Evolutionary conservation across 2,113 vertebrate genomes (phyloP).

Genomic region (Syrmaticus mikado): DNA sequence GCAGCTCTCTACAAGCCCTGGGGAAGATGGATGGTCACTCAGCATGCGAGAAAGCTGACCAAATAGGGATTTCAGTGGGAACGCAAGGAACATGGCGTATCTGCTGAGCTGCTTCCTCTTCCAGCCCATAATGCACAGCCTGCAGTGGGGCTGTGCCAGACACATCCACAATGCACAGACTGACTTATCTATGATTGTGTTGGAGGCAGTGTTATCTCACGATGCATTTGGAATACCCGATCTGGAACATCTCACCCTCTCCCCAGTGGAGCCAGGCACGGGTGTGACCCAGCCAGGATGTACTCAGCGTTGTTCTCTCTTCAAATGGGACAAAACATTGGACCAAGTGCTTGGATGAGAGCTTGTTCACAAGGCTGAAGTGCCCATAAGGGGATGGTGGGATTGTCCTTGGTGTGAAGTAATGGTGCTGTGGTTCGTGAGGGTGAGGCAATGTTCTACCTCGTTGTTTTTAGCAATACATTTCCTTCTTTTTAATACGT

Average conservation of each 20-base stretch:
- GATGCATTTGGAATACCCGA: neutral
- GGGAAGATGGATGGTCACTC: fast-evolving
- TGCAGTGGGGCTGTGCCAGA: neutral
- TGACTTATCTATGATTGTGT: neutral
- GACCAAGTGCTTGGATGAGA: neutral
- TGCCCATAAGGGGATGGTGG: neutral
- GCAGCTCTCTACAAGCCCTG: neutral
- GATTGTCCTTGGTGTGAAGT: neutral
- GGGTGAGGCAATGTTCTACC: constrained; percentile 22
- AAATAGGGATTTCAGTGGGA: neutral
- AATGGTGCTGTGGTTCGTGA: neutral
- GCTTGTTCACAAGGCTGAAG: neutral
- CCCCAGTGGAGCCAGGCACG: neutral
- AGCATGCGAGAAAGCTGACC: neutral
- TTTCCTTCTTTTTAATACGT: neutral
- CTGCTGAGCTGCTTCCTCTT: neutral
- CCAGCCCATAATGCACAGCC: neutral
- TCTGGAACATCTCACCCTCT: neutral
- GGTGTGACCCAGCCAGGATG: neutral
- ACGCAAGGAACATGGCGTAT: neutral
- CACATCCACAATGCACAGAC: neutral
- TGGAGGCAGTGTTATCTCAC: neutral
- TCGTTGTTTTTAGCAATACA: constrained; percentile 18
- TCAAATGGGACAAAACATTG: neutral
- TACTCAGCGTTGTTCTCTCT: neutral